These are phyloP conservation scores for Haliaeetus leucogaster DNA, from an alignment of 2,113 vertebrate species.

Conservation along the genomic window DNA sequence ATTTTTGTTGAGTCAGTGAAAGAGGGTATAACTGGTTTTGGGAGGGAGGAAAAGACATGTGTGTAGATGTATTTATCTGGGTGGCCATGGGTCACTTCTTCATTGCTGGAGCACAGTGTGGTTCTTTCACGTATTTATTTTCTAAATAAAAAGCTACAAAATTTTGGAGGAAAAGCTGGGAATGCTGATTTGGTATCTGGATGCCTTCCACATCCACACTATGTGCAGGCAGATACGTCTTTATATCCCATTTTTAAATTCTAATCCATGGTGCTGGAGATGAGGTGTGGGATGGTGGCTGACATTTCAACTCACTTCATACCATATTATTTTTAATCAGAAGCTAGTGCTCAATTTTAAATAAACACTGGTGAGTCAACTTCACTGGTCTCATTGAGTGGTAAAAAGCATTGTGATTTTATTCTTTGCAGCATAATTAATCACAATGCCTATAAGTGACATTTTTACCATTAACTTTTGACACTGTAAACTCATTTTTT, in stretches of 20 bases:
- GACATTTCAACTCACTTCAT: background rate
- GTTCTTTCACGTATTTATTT: background rate
- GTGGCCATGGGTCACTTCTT: background rate
- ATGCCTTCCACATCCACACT: background rate
- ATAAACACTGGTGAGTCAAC: background rate
- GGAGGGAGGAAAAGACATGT: background rate
- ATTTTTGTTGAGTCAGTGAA: background rate
- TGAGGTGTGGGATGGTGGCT: constrained; percentile 27
- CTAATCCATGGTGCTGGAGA: background rate
- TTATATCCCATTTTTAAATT: background rate
- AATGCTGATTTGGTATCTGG: background rate
- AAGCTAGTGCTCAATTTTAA: background rate
- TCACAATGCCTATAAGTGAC: background rate
- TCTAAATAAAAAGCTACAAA: background rate
- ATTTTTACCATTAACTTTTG: background rate
- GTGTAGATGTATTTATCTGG: background rate
- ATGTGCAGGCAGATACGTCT: background rate
- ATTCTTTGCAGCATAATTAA: background rate
- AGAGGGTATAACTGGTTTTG: background rate
- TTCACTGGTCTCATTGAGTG: background rate
- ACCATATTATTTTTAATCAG: constrained; percentile 3
- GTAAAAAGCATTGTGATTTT: background rate
- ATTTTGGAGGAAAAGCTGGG: background rate
- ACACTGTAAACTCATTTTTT: background rate
- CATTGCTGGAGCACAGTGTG: background rate